These are phyloP conservation scores for Xanthorhoe spadicearia DNA, from an alignment of 2,888 invertebrate species.

Conservation along the genomic window DNA sequence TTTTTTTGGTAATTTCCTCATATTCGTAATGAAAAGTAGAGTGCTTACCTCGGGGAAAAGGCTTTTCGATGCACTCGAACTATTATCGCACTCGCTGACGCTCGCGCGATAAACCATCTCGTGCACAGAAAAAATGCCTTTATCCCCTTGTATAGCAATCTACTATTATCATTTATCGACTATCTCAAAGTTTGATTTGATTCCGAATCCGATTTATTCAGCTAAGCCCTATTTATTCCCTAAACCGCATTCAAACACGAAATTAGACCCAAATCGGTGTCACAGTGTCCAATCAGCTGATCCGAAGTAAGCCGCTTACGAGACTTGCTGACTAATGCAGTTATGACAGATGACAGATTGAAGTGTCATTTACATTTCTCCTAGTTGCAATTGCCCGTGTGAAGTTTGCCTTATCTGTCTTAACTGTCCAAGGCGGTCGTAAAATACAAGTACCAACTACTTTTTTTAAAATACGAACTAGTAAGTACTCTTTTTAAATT, in stretches of 20 bases:
- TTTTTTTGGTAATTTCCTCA: too few species aligned
- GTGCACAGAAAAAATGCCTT: too few species aligned
- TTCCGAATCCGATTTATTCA: conserved; percentile 15
- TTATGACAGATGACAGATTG: conserved; percentile 31
- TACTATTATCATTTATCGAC: conserved; percentile 9
- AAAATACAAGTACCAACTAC: not conserved
- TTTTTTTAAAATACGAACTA: too few species aligned
- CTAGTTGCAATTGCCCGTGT: not conserved
- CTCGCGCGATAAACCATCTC: too few species aligned
- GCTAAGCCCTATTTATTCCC: conserved; percentile 13
- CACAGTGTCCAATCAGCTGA: conserved; percentile 41
- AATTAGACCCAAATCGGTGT: conserved; percentile 38
- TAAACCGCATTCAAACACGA: conserved; percentile 30
- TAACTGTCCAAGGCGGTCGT: not conserved
- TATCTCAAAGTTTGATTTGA: conserved; percentile 13
- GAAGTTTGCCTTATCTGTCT: not conserved
- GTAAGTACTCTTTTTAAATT: too few species aligned
- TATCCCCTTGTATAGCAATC: too few species aligned
- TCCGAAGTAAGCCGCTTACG: conserved; percentile 40
- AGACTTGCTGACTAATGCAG: conserved; percentile 31
- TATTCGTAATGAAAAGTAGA: too few species aligned
- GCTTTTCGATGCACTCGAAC: too few species aligned
- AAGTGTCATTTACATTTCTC: conserved; percentile 28
- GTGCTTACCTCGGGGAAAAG: too few species aligned
- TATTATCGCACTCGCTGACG: too few species aligned